Base-by-base conservation (phyloP, 2,888 invertebrate genomes). In the Mayetiola destructor region DNA sequence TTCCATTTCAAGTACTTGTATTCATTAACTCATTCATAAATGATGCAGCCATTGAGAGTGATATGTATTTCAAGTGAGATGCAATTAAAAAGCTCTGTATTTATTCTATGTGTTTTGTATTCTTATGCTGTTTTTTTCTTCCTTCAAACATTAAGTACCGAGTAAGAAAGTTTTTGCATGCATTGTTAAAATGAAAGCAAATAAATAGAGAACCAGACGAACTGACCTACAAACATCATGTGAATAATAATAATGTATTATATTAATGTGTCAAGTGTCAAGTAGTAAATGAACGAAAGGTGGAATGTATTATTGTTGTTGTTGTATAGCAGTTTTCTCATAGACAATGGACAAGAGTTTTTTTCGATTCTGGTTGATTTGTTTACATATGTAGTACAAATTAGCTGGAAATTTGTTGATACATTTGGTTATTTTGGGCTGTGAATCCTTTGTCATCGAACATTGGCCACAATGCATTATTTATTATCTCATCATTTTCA, bases 61-160 rank as follows among this genome's bases (percentile, higher is more conserved):
- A 27, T 9, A 32, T 32, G 32, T 48, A 27, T 48, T 48, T 48
- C n/a, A 48, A 48, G 48, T 27, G 16, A n/a, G n/a, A n/a, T 23
- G 48, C 48, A 48, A 48, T 48, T 48, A 48, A 48, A 48, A 48
- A 48, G 16, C 48, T 48, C 48, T 9, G 27, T 27, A 48, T 48
- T 48, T 27, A 48, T 48, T 48, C 27, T n/a, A 48, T 48, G 27
- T 48, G 14, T 48, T 48, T 48, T 2, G n/a, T 48, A 48, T 27
- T 48, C 16, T 14, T 27, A 27, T 48, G 14, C n/a, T 27, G 14
- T 3, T 27, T 4, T 48, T 48, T 12, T 14, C 27, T 48, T 16
- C 40, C 21, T 27, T n/a, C 20, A 6, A 3, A 14, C 16, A n/a
- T 12, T 21, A 12, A 12, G 5, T n/a, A 20, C 20, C n/a, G n/a